Evolutionary conservation across 2,888 invertebrate species (phyloP).

Genomic region (Hylaea fasciaria): DNA sequence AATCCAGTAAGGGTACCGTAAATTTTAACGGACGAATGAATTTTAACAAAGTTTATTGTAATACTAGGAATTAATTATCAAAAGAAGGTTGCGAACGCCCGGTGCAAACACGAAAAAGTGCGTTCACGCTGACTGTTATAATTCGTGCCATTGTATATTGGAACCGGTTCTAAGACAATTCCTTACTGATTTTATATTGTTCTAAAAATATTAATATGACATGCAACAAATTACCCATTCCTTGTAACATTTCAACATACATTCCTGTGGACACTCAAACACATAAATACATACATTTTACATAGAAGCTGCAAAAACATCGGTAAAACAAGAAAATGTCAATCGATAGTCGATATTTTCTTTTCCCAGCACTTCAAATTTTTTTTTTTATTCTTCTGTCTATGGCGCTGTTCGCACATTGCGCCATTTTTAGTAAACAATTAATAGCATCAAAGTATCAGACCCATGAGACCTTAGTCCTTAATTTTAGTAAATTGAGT

Average conservation of each 20-base stretch:
- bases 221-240: slow-evolving; percentile 72
- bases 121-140: too few species aligned
- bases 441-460: too few species aligned
- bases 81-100: too few species aligned
- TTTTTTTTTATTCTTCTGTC: too few species aligned
- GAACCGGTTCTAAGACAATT: slow-evolving; percentile 1
- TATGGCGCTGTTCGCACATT: too few species aligned
- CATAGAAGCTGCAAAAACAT: slow-evolving; percentile 56
- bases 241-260: slow-evolving; percentile 75
- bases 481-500: too few species aligned
- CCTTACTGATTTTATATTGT: slow-evolving; percentile 19
- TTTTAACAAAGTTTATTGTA: too few species aligned
- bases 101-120: too few species aligned
- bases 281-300: slow-evolving; percentile 62
- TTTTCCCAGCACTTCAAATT: slow-evolving; percentile 8
- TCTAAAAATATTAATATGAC: slow-evolving; percentile 50
- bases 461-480: too few species aligned
- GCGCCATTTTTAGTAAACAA: too few species aligned
- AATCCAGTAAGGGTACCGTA: slow-evolving; percentile 15
- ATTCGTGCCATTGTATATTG: slow-evolving; percentile 7
- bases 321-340: slow-evolving; percentile 41
- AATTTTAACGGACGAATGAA: too few species aligned
- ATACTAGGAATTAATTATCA: too few species aligned
- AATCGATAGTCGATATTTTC: slow-evolving; percentile 33
- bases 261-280: slow-evolving; percentile 81